Base-by-base conservation (phyloP, 2,113 vertebrate genomes). In the Gasterosteus aculeatus region DNA sequence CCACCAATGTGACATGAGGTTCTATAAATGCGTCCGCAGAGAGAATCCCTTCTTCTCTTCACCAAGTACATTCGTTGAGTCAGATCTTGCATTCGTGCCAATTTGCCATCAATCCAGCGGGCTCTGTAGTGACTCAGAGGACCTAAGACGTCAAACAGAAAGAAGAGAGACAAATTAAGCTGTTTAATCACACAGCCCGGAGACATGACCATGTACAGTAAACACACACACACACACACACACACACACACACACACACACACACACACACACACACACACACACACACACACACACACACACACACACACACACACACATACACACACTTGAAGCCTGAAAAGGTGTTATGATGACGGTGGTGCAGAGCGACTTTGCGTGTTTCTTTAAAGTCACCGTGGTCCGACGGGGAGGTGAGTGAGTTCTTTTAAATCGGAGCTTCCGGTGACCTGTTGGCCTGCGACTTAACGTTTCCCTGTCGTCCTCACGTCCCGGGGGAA, bases 341-440 rank as follows among this genome's bases (percentile, higher is more conserved):
- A 12, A 77, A 78, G 70, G 54, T 77, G 72, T 72, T 29, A n/a
- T 33, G 70, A 66, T 78, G 66, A 66, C 49, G 6, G 15, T 0
- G 6, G 3, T 29, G 66, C 51, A 69, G 46, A 75, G 44, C 4
- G 35, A 79, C 77, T 75, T 51, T 84, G 33, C 58, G 61, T 26
- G 62, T 69, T 84, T 65, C 57, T 10, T 75, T 26, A 75, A 84
- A 84, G 86, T 85, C 83, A 69, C 41, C 44, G 15, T 33, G 29
- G 31, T 75, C 87, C 73, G 2, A 33, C 1, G 81, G 86, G 59
- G 62, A 86, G 82, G 73, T 86, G 87, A 83, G 63, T 14, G 57
- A 61, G 44, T 70, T n/a, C 6, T 74, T 53, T 33, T 82, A 53
- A 62, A 72, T 77, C 75, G 14, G n/a, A 31, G 33, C 42, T 51